Conservation (phyloP, 2,888 invertebrate genomes). For the Drosophila picticornis region DNA sequence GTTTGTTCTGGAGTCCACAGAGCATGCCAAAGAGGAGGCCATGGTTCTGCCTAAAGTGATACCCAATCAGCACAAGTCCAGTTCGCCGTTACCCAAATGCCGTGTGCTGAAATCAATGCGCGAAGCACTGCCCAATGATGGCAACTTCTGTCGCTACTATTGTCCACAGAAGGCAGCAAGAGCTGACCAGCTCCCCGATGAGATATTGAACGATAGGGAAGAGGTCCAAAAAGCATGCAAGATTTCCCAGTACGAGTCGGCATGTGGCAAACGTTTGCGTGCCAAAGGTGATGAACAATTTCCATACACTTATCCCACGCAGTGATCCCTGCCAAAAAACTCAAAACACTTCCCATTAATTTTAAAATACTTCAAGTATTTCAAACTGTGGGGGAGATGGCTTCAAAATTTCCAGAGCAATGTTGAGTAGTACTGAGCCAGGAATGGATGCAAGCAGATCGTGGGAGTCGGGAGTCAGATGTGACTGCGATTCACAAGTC, state of each 20-base stretch:
- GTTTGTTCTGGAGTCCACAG: constrained; percentile 8
- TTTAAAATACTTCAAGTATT: constrained; percentile 17
- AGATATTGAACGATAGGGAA: neutral
- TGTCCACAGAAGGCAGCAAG: neutral
- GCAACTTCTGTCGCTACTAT: neutral
- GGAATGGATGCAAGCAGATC: neutral
- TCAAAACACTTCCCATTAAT: constrained; percentile 8
- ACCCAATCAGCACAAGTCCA: neutral
- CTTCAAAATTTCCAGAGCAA: neutral
- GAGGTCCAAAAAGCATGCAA: neutral
- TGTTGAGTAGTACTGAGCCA: neutral
- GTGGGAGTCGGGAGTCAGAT: neutral
- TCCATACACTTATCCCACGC: constrained; percentile 22
- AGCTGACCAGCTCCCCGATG: constrained; percentile 3
- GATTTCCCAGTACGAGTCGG: too few relatives aligned
- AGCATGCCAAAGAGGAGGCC: neutral
- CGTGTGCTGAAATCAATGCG: constrained; percentile 26
- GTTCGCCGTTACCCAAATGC: neutral
- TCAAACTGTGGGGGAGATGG: constrained; percentile 15
- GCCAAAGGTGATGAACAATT: neutral
- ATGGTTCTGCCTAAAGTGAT: neutral
- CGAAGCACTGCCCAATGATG: neutral
- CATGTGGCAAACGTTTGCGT: neutral
- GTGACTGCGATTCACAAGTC: neutral
- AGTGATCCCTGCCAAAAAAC: constrained; percentile 9